Percentiles rank a stretch among this genome's conserved stretches.
These are phyloP conservation scores for Metallyticus violacea DNA, from an alignment of 2,888 invertebrate genomes.

Conservation along the genomic window DNA sequence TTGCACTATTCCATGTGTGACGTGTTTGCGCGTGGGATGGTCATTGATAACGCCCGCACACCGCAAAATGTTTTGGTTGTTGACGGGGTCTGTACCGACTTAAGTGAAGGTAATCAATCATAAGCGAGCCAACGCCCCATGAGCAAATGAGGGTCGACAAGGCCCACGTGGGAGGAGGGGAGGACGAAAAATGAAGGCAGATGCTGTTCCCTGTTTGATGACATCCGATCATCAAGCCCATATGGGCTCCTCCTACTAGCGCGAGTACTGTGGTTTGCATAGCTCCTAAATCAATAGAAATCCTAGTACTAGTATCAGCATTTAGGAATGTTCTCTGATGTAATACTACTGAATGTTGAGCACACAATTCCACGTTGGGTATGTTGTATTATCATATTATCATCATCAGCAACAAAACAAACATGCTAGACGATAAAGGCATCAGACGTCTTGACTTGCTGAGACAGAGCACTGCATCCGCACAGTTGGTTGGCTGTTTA, in stretches of 20 bases:
- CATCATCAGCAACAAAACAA: too few species aligned
- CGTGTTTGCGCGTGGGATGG: not conserved
- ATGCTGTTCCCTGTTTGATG: not conserved
- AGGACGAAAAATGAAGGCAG: conserved; percentile 7
- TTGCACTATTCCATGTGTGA: not conserved
- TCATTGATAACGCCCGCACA: not conserved
- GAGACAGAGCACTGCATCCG: too few species aligned
- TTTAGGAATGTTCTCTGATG: too few species aligned
- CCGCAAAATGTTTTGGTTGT: not conserved
- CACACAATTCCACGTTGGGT: too few species aligned
- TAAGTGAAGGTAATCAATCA: conserved; percentile 18
- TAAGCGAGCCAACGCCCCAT: conserved; percentile 13
- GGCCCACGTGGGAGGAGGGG: not conserved
- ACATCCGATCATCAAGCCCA: not conserved
- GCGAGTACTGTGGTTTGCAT: not conserved
- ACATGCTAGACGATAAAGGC: too few species aligned
- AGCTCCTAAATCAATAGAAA: not conserved
- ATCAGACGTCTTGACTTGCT: too few species aligned
- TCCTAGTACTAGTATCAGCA: too few species aligned
- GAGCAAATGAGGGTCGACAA: conserved; percentile 16
- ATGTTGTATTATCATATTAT: too few species aligned
- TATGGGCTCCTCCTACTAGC: not conserved
- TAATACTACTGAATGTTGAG: too few species aligned
- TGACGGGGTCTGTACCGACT: not conserved
- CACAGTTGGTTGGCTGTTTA: too few species aligned